Percentiles rank a stretch among this genome's conserved stretches.
Conservation (phyloP, 2,113 vertebrate genomes). For the Mobula hypostoma region DNA sequence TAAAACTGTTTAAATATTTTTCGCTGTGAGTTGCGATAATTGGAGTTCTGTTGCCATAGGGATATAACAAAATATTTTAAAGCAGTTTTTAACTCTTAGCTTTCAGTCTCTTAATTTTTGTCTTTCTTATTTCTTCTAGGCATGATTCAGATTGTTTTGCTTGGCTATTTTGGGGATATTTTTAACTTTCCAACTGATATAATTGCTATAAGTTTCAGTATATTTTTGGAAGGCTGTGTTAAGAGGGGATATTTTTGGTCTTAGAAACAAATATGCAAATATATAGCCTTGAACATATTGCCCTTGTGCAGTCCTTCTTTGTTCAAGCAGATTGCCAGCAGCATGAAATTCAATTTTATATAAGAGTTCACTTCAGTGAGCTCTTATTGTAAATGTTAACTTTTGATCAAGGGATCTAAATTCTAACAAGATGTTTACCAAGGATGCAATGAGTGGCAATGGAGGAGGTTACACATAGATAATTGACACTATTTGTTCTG, state of each 20-base stretch:
- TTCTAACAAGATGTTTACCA: background rate
- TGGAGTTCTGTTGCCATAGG: constrained; percentile 1
- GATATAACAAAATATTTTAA: constrained; percentile 20
- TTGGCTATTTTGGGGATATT: background rate
- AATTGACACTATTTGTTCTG: background rate
- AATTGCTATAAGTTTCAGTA: background rate
- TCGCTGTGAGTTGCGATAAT: constrained; percentile 11
- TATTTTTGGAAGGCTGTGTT: background rate
- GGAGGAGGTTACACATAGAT: background rate
- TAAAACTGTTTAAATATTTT: constrained; percentile 25
- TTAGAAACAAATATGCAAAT: background rate
- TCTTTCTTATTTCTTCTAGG: background rate
- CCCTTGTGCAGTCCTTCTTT: background rate
- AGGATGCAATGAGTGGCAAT: background rate
- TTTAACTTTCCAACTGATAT: background rate
- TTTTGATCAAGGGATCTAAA: background rate
- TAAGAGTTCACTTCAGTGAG: background rate
- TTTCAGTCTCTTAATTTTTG: constrained; percentile 1
- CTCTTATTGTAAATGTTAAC: background rate
- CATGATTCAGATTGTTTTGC: background rate
- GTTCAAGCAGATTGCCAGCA: background rate
- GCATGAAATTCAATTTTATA: background rate
- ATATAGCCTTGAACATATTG: background rate
- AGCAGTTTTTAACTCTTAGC: constrained; percentile 19
- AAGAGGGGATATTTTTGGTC: background rate